phyloP scores from a whole-genome alignment of 2,888 invertebrate genomes.

The Dasysyrphus tricinctus region DNA sequence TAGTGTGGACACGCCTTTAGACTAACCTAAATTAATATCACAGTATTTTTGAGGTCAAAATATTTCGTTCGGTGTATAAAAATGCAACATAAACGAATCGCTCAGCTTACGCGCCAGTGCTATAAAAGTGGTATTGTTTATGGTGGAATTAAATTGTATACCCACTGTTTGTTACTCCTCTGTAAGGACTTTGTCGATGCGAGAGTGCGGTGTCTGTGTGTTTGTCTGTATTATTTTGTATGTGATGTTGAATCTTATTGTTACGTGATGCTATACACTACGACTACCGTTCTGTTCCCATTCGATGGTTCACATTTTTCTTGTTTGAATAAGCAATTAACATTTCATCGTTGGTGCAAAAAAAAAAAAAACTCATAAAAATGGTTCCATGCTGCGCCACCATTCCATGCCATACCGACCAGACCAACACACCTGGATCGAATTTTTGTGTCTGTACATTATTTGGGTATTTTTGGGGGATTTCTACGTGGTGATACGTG shows the following conservation, averaged over 20 bases:
- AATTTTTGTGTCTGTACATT: neutral
- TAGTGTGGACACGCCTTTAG: too few relatives aligned
- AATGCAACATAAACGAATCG: conserved; percentile 34
- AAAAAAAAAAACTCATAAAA: conserved; percentile 52
- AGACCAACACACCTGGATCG: conserved; percentile 41
- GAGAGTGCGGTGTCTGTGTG: neutral
- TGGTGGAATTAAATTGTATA: conserved; percentile 65
- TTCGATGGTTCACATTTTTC: conserved; percentile 41
- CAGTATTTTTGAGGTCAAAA: neutral
- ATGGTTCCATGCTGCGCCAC: neutral
- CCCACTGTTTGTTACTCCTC: conserved; percentile 33
- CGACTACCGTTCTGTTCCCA: neutral
- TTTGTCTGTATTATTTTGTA: neutral
- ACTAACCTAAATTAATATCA: neutral
- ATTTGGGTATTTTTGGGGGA: neutral
- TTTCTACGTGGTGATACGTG: conserved; percentile 1
- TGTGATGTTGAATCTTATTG: conserved; percentile 55
- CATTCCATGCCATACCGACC: neutral
- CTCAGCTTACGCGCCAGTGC: conserved; percentile 38
- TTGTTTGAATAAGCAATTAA: conserved; percentile 73
- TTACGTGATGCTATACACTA: conserved; percentile 20
- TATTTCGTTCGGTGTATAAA: conserved; percentile 16
- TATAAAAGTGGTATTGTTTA: conserved; percentile 68
- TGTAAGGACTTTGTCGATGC: conserved; percentile 32
- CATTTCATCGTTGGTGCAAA: conserved; percentile 59